phyloP scores from a whole-genome alignment of 2,797 vertebrate species.

The Bufotes viridis region DNA sequence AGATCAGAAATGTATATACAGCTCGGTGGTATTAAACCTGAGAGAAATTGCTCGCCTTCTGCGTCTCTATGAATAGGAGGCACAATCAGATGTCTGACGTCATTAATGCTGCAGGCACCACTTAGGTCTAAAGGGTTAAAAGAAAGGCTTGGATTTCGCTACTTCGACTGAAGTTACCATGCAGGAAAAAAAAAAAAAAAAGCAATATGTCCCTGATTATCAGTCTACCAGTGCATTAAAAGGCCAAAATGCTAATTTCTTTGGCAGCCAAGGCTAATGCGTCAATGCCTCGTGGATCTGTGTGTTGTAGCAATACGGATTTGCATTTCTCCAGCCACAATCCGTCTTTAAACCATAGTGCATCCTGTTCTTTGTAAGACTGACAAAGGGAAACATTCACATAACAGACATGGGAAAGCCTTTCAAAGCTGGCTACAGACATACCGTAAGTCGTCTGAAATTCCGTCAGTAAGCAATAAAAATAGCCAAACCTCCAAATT shows the following conservation, averaged over 20 bases:
- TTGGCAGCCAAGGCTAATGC: constrained; percentile 33
- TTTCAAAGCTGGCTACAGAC: background rate
- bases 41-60: constrained; percentile 33
- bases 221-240: constrained; percentile 23
- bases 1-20: constrained; percentile 22
- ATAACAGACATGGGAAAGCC: background rate
- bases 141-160: background rate
- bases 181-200: constrained; percentile 9
- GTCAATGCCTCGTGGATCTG: constrained; percentile 8
- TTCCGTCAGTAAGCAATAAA: background rate
- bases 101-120: constrained; percentile 1
- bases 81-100: constrained; percentile 5
- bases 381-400: background rate
- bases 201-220: background rate
- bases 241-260: constrained; percentile 33
- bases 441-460: background rate
- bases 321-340: background rate
- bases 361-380: too few relatives aligned
- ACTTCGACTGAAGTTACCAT: constrained; percentile 2
- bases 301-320: background rate
- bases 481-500: background rate
- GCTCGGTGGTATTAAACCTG: constrained; percentile 44
- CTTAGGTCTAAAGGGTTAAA: constrained; percentile 4
- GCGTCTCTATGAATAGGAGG: background rate
- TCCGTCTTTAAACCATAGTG: background rate